These are phyloP conservation scores for Typhlomys cinereus DNA, from an alignment of 2,113 vertebrate genomes.

Conservation along the genomic window DNA sequence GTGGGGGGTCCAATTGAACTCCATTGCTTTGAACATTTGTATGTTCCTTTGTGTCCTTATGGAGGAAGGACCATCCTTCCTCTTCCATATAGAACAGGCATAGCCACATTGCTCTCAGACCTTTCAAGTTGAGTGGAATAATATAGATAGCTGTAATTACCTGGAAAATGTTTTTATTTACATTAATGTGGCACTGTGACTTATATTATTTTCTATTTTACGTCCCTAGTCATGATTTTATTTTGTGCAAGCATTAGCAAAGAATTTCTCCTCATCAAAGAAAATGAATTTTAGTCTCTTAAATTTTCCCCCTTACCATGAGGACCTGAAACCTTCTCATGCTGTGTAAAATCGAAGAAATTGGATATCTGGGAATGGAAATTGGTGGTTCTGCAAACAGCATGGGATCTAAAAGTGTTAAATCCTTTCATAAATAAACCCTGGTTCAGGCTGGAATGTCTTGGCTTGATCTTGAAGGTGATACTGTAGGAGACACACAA, in stretches of 20 bases:
- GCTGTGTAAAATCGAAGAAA: slow-evolving; percentile 84
- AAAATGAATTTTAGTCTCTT: slow-evolving; percentile 76
- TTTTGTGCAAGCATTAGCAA: slow-evolving; percentile 72
- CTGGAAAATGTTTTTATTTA: slow-evolving; percentile 42
- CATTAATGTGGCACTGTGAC: slow-evolving; percentile 50
- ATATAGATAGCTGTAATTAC: slow-evolving; percentile 30
- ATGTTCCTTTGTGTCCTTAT: neutral
- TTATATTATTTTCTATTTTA: slow-evolving; percentile 25
- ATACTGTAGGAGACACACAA: slow-evolving; percentile 84
- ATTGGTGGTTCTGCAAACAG: slow-evolving; percentile 87
- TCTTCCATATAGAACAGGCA: neutral
- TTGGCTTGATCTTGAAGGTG: slow-evolving; percentile 89
- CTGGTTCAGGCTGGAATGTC: slow-evolving; percentile 89
- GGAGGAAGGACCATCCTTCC: neutral
- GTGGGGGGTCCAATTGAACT: neutral
- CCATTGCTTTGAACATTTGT: neutral
- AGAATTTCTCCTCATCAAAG: slow-evolving; percentile 68
- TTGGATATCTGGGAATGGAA: slow-evolving; percentile 87
- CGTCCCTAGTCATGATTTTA: slow-evolving; percentile 55
- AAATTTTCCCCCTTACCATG: slow-evolving; percentile 50
- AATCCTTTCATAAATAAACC: slow-evolving; percentile 90
- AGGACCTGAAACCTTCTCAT: slow-evolving; percentile 78
- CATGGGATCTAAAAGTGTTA: slow-evolving; percentile 88
- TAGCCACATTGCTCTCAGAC: slow-evolving; percentile 32
- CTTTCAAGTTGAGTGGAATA: slow-evolving; percentile 57